Conservation (phyloP, 2,888 invertebrate genomes). For the Leptinotarsa peninsularis region DNA sequence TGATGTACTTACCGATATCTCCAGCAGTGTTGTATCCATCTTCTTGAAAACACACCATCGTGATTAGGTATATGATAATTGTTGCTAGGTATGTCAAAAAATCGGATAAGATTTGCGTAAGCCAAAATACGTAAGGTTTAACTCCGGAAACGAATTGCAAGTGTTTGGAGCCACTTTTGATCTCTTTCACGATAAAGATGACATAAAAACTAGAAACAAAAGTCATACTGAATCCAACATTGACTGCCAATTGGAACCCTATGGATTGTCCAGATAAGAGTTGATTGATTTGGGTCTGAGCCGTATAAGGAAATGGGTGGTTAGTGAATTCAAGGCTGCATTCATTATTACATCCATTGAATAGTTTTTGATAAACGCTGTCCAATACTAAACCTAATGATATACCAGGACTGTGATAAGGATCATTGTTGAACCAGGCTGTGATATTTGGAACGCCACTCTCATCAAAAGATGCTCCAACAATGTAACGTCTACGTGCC, state of each 20-base stretch:
- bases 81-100: slow-evolving; percentile 74
- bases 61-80: slow-evolving; percentile 70
- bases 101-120: slow-evolving; percentile 76
- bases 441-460: slow-evolving; percentile 59
- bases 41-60: slow-evolving; percentile 76
- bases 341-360: slow-evolving; percentile 39
- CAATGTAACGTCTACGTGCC: slow-evolving; percentile 65
- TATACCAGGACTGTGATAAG: slow-evolving; percentile 79
- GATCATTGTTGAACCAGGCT: slow-evolving; percentile 85
- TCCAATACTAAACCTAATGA: slow-evolving; percentile 75
- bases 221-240: slow-evolving; percentile 79
- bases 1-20: slow-evolving; percentile 68
- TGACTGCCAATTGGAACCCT: slow-evolving; percentile 74
- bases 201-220: slow-evolving; percentile 76
- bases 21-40: slow-evolving; percentile 70
- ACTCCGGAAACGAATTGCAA: slow-evolving; percentile 81
- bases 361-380: slow-evolving; percentile 69
- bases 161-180: slow-evolving; percentile 75
- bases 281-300: slow-evolving; percentile 67
- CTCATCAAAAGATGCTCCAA: slow-evolving; percentile 70
- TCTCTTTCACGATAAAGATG: slow-evolving; percentile 75
- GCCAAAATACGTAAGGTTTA: slow-evolving; percentile 77
- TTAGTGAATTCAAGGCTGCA: slow-evolving; percentile 68
- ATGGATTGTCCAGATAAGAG: slow-evolving; percentile 61
- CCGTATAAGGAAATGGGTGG: slow-evolving; percentile 76